phyloP scores from a whole-genome alignment of 2,888 invertebrate species.

The Lepidochrysops patricia region DNA sequence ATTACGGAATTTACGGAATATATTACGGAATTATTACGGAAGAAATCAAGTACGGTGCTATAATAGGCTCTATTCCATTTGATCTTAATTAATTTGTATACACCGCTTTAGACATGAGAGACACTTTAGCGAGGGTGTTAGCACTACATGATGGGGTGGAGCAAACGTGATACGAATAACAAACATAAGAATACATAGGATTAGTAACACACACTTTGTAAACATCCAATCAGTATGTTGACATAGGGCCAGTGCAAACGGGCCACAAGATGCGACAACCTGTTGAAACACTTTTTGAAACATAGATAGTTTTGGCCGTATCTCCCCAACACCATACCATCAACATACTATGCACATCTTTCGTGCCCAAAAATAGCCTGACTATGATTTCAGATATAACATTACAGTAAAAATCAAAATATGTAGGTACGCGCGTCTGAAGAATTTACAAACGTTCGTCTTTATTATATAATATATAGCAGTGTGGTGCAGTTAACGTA shows the following conservation, averaged over 20 bases:
- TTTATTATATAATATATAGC: too few species aligned
- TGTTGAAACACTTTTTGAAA: not conserved
- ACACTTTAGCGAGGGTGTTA: conserved; percentile 20
- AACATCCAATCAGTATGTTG: conserved; percentile 41
- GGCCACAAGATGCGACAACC: not conserved
- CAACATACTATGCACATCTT: too few species aligned
- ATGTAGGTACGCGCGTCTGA: too few species aligned
- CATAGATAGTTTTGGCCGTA: too few species aligned
- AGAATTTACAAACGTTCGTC: too few species aligned
- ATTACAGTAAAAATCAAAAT: too few species aligned
- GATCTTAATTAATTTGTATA: conserved; percentile 29
- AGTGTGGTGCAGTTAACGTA: too few species aligned
- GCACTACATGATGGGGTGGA: conserved; percentile 26
- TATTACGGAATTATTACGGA: too few species aligned
- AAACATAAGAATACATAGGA: conserved; percentile 27
- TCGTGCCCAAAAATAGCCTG: too few species aligned
- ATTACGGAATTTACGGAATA: too few species aligned
- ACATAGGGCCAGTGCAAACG: conserved; percentile 19
- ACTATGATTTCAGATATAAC: too few species aligned
- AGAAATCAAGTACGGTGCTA: not conserved
- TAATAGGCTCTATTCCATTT: conserved; percentile 28
- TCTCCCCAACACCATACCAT: too few species aligned
- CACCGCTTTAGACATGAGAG: conserved; percentile 19
- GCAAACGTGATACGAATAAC: conserved; percentile 29
- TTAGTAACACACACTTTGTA: conserved; percentile 28